phyloP scores from a whole-genome alignment of 53 echinoderm and acorn worm species.

The Astropecten irregularis region DNA sequence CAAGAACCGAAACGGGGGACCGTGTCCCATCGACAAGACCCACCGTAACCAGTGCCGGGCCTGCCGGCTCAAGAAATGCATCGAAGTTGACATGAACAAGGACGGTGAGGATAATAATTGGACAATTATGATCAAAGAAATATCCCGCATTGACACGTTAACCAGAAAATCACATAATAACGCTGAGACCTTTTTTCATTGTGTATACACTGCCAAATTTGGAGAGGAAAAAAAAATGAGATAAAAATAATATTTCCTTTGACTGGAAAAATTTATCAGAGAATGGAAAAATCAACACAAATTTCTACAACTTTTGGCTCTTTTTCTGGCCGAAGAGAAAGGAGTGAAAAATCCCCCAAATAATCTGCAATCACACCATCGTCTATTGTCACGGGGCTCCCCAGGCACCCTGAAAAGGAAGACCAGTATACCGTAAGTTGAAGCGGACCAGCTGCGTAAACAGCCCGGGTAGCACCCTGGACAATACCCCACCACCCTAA shows the following conservation, averaged over 20 bases:
- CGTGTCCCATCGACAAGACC: slow-evolving; percentile 94
- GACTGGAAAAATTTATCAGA: too few relatives aligned
- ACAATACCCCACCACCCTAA: slow-evolving; percentile 25
- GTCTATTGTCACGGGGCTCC: slow-evolving; percentile 27
- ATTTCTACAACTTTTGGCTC: too few relatives aligned
- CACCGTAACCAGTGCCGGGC: slow-evolving; percentile 95
- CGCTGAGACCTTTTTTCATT: too few relatives aligned
- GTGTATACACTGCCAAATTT: too few relatives aligned
- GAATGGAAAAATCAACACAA: too few relatives aligned
- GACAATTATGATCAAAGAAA: too few relatives aligned
- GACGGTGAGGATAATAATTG: slow-evolving; percentile 62
- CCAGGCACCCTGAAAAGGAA: slow-evolving; percentile 28
- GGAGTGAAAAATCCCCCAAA: not conserved
- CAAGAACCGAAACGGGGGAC: slow-evolving; percentile 83
- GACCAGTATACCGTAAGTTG: not conserved
- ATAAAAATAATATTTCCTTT: not conserved
- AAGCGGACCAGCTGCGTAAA: slow-evolving; percentile 48
- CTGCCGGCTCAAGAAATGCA: slow-evolving; percentile 89
- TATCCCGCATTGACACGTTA: too few relatives aligned
- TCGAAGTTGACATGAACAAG: slow-evolving; percentile 95
- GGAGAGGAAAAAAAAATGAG: not conserved
- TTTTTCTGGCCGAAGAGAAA: not conserved
- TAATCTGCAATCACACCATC: not conserved
- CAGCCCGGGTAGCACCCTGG: slow-evolving; percentile 25
- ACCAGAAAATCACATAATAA: too few relatives aligned